A percentile compares a stretch with the other conserved stretches of the same genome.
Conservation (phyloP, 1,140 invertebrate species). For the Temnothorax curvispinosus region DNA sequence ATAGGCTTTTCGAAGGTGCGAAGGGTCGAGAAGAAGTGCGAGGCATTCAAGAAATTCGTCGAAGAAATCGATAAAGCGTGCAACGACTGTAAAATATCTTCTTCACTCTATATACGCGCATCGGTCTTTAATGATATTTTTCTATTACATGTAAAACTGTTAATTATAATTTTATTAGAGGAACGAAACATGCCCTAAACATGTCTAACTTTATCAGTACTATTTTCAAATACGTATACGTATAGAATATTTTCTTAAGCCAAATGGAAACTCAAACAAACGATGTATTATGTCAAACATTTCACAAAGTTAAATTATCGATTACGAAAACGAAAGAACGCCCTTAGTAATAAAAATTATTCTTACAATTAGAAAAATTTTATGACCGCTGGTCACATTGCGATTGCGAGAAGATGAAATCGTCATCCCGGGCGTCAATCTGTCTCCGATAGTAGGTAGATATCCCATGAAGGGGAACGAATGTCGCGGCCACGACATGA, state of each 20-base stretch:
- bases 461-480: neutral
- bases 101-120: neutral
- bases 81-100: conserved; percentile 35
- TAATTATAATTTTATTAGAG: neutral
- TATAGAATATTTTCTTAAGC: neutral
- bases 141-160: neutral
- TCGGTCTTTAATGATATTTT: neutral
- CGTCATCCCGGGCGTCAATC: conserved; percentile 79
- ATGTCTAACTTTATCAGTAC: neutral
- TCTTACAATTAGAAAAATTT: neutral
- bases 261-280: neutral
- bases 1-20: conserved; percentile 66
- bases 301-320: neutral
- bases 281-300: too few relatives aligned
- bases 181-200: neutral
- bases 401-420: conserved; percentile 64
- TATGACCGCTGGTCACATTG: neutral
- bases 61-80: conserved; percentile 72
- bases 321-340: neutral
- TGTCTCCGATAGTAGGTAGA: conserved; percentile 68
- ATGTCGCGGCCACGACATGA: conserved; percentile 55
- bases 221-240: neutral
- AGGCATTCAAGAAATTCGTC: conserved; percentile 72
- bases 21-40: conserved; percentile 66
- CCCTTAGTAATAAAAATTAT: neutral